phyloP scores from a whole-genome alignment of 2,797 vertebrate species.

The Sebastolobus altivelis region DNA sequence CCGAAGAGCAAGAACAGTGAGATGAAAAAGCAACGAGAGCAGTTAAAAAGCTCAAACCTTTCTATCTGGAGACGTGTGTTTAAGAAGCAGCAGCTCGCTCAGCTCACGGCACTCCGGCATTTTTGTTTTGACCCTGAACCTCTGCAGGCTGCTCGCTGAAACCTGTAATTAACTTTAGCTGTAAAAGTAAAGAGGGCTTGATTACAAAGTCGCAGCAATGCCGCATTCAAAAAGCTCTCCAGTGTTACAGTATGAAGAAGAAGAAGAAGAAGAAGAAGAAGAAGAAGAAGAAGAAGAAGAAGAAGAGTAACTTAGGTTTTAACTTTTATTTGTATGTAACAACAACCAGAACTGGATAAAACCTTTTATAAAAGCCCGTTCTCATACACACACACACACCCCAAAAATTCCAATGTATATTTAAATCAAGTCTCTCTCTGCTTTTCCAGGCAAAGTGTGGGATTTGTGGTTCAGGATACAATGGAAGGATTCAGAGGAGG shows the following conservation, averaged over 20 bases:
- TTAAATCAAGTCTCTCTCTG: conserved; percentile 71
- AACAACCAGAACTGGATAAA: conserved; percentile 32
- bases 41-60: conserved; percentile 32
- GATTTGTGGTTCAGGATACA: conserved; percentile 77
- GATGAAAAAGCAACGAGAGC: conserved; percentile 57
- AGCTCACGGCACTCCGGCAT: conserved; percentile 49
- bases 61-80: conserved; percentile 15
- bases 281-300: background rate
- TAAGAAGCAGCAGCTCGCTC: conserved; percentile 29
- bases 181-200: conserved; percentile 70
- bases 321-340: conserved; percentile 35
- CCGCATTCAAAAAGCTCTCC: conserved; percentile 29
- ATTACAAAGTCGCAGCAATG: conserved; percentile 68
- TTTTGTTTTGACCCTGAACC: conserved; percentile 75
- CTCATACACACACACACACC: conserved; percentile 26
- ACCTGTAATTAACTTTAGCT: conserved; percentile 78
- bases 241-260: background rate
- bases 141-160: conserved; percentile 69
- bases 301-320: background rate
- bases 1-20: conserved; percentile 38
- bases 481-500: conserved; percentile 77
- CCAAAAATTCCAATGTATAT: conserved; percentile 77
- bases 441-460: conserved; percentile 79
- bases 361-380: conserved; percentile 51
- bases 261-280: background rate